These are phyloP conservation scores for Anser cygnoides DNA, from an alignment of 2,113 vertebrate genomes.

Conservation along the genomic window DNA sequence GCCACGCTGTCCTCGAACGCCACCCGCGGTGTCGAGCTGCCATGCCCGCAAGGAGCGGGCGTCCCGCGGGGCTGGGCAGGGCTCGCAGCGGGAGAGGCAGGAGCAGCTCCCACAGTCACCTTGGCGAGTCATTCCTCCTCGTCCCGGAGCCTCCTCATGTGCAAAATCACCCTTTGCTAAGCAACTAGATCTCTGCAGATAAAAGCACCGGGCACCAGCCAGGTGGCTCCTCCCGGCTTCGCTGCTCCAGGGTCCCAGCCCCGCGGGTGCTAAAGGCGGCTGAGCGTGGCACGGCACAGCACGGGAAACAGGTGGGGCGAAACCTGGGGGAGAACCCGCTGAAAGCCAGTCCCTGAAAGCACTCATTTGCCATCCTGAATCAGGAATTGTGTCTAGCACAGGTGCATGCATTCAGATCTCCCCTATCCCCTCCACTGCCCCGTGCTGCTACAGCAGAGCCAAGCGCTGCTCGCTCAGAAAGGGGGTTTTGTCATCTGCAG, in stretches of 20 bases:
- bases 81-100: neutral
- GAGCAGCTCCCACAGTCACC: neutral
- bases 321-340: neutral
- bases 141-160: fast-evolving
- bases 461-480: fast-evolving
- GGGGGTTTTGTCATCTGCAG: neutral
- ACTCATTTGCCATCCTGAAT: too few relatives aligned
- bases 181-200: fast-evolving
- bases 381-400: fast-evolving
- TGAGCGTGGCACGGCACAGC: too few relatives aligned
- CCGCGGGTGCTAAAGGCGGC: too few relatives aligned
- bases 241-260: neutral
- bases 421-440: neutral
- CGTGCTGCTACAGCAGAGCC: fast-evolving
- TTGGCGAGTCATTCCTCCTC: fast-evolving
- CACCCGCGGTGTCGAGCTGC: neutral
- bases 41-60: neutral
- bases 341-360: neutral
- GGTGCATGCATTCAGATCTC: fast-evolving
- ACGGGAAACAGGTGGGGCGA: too few relatives aligned
- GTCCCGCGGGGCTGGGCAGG: too few relatives aligned
- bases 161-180: neutral
- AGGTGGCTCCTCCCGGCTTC: neutral
- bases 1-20: neutral
- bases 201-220: neutral